Conservation (phyloP, 2,888 invertebrate genomes). For the Schizaphis graminum region DNA sequence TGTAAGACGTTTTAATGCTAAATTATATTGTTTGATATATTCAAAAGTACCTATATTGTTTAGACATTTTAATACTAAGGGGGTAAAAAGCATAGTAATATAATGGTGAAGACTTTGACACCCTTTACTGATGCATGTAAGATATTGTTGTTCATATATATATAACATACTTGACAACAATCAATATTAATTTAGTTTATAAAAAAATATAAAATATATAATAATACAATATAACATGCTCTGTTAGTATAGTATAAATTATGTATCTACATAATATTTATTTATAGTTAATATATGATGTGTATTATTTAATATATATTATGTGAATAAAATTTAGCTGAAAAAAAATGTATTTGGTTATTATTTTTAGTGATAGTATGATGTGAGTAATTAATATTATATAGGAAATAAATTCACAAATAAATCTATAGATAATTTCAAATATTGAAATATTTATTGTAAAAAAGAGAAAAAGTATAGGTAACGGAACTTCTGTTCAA, state of each 20-base stretch:
- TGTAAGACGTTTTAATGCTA: neutral
- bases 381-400: neutral
- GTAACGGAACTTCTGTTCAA: too few relatives aligned
- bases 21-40: neutral
- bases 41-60: neutral
- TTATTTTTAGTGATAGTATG: neutral
- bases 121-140: constrained; percentile 2
- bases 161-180: neutral
- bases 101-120: constrained; percentile 16
- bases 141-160: neutral
- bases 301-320: neutral
- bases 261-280: neutral
- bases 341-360: neutral
- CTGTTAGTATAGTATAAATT: neutral
- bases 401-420: neutral
- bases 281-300: neutral
- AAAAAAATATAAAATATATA: neutral
- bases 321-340: neutral
- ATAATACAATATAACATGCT: neutral
- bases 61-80: neutral
- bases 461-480: too few relatives aligned
- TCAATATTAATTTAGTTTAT: constrained; percentile 2
- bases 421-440: neutral
- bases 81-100: neutral
- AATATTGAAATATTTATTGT: neutral